phyloP scores from a whole-genome alignment of 2,113 vertebrate genomes.

The Pangasianodon hypophthalmus region DNA sequence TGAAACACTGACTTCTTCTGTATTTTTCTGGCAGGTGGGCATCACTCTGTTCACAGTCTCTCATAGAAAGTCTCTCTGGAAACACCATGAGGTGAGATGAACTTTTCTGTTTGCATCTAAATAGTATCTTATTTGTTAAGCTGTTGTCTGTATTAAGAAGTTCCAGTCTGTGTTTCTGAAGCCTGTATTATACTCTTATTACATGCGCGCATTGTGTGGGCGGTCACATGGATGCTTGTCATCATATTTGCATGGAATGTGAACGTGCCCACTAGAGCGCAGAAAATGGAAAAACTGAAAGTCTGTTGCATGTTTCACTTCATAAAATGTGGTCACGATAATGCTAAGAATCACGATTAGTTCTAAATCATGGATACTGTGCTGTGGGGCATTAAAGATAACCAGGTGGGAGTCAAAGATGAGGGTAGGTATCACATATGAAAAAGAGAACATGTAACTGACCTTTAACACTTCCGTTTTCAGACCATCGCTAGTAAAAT shows the following conservation, averaged over 20 bases:
- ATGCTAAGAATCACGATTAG: neutral
- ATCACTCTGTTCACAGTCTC: conserved; percentile 97
- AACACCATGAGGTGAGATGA: conserved; percentile 85
- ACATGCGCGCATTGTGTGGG: neutral
- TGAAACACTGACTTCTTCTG: conserved; percentile 15
- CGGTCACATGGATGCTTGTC: neutral
- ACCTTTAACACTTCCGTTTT: neutral
- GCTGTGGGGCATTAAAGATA: neutral
- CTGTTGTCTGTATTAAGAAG: neutral
- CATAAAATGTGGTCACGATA: too few species aligned
- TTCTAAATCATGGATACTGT: neutral
- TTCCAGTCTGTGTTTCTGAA: neutral
- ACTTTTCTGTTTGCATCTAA: neutral
- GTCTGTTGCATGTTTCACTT: neutral
- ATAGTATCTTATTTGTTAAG: neutral
- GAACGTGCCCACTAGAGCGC: neutral
- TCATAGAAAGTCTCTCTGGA: conserved; percentile 97
- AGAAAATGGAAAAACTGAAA: neutral
- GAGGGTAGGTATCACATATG: neutral
- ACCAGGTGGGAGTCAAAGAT: neutral
- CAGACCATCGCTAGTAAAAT: neutral
- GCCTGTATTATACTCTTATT: neutral
- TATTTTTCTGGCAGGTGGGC: conserved; percentile 80
- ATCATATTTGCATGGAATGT: neutral
- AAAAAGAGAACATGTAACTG: neutral